Evolutionary conservation across 2,113 vertebrate genomes (phyloP).

Genomic region (Megalops atlanticus): DNA sequence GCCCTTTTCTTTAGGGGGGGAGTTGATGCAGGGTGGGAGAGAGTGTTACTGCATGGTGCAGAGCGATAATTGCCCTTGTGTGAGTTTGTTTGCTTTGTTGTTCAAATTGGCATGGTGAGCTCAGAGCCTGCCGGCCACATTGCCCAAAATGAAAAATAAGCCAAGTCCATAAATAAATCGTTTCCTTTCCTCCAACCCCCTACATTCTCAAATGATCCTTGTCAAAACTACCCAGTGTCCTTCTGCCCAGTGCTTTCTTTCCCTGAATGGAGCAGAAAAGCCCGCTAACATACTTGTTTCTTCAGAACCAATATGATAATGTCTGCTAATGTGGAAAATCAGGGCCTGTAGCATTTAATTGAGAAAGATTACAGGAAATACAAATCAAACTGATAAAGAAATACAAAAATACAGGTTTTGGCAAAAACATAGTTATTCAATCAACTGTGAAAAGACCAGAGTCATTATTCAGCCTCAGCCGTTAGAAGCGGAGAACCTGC

Average conservation of each 20-base stretch:
- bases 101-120: conserved; percentile 53
- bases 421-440: too few species aligned
- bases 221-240: conserved; percentile 28
- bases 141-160: conserved; percentile 54
- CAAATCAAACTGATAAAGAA: conserved; percentile 36
- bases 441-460: neutral
- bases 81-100: conserved; percentile 60
- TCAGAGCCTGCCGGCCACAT: conserved; percentile 34
- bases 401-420: neutral
- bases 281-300: neutral
- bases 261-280: conserved; percentile 41
- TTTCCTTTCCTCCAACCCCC: conserved; percentile 46
- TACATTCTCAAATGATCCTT: conserved; percentile 50
- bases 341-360: conserved; percentile 59
- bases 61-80: conserved; percentile 34
- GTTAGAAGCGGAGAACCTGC: neutral
- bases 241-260: conserved; percentile 32
- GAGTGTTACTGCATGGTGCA: conserved; percentile 42
- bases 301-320: conserved; percentile 43
- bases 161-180: conserved; percentile 39
- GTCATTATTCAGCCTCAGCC: neutral
- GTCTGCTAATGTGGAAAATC: conserved; percentile 62
- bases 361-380: conserved; percentile 36
- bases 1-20: conserved; percentile 45
- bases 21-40: too few species aligned